phyloP scores from a whole-genome alignment of 2,113 vertebrate genomes.

The Lycaon pictus region DNA sequence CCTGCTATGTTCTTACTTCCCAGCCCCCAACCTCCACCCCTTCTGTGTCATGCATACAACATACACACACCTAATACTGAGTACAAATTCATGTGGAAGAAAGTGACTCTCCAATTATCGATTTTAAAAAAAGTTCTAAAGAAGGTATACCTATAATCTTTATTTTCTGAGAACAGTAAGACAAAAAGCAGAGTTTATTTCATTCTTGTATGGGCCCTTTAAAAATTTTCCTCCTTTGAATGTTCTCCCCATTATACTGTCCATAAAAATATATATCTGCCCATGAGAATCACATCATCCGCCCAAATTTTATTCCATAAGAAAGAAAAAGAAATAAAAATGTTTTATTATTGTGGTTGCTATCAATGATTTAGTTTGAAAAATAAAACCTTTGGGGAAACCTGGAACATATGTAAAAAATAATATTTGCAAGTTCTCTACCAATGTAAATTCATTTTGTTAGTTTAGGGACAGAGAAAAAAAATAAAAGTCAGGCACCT shows the following conservation, averaged over 20 bases:
- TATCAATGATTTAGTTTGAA: neutral
- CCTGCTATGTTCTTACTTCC: neutral
- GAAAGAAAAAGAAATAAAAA: slow-evolving; percentile 10
- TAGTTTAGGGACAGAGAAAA: slow-evolving; percentile 31
- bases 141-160: neutral
- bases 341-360: neutral
- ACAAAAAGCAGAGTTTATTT: neutral
- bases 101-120: neutral
- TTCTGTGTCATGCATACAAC: neutral
- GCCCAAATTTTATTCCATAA: neutral
- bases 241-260: neutral
- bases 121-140: slow-evolving; percentile 22
- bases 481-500: neutral
- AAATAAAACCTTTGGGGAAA: neutral
- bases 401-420: neutral
- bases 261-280: neutral
- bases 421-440: neutral
- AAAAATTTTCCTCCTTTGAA: neutral
- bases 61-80: neutral
- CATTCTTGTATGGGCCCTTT: neutral
- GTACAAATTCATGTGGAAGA: neutral
- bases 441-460: neutral
- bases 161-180: slow-evolving; percentile 39
- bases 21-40: neutral
- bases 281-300: neutral